phyloP scores from a whole-genome alignment of 2,797 vertebrate genomes.

The Mycteria americana region DNA sequence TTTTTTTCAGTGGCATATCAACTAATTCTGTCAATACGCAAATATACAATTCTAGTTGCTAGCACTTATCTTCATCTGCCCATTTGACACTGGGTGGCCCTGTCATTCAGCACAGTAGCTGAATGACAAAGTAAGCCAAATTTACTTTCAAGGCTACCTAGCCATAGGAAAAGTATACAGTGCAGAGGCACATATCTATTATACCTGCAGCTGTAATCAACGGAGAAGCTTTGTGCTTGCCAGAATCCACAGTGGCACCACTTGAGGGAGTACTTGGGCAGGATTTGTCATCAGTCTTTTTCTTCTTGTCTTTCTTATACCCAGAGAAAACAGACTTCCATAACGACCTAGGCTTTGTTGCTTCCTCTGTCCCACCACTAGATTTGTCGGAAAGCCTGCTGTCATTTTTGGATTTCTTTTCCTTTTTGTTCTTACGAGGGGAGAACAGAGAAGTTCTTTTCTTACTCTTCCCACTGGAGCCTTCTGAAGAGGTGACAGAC shows the following conservation, averaged over 20 bases:
- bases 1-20: neutral
- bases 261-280: conserved; percentile 91
- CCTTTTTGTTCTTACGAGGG: conserved; percentile 94
- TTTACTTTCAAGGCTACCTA: neutral
- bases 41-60: neutral
- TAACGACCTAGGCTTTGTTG: conserved; percentile 89
- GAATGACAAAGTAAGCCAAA: neutral
- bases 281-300: conserved; percentile 87
- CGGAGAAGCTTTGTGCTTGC: conserved; percentile 80
- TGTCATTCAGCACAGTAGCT: neutral
- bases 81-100: neutral
- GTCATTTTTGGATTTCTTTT: conserved; percentile 92
- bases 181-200: neutral
- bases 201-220: conserved; percentile 83
- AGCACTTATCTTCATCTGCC: neutral
- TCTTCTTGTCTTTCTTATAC: conserved; percentile 97
- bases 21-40: neutral
- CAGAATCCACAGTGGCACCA: conserved; percentile 86
- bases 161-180: neutral
- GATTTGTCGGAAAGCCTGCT: conserved; percentile 75
- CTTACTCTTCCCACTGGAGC: conserved; percentile 90
- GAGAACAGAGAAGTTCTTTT: conserved; percentile 95
- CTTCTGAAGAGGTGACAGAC: conserved; percentile 89
- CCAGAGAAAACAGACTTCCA: conserved; percentile 98
- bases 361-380: conserved; percentile 74